Base-by-base conservation (phyloP, 2,888 invertebrate species). In the Pseudanteris insignis region DNA sequence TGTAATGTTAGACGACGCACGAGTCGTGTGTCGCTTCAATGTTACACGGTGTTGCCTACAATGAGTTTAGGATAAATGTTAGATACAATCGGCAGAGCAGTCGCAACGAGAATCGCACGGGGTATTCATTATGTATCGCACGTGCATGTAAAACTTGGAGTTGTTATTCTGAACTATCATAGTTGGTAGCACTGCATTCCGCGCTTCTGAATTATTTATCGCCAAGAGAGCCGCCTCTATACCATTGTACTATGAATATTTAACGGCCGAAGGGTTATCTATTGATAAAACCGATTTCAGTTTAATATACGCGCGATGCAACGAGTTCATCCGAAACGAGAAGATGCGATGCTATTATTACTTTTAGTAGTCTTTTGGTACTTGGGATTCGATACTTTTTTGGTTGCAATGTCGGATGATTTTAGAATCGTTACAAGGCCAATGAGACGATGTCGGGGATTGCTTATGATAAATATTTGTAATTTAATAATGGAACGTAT, bases 21-120 rank as follows among this genome's bases (percentile, higher is more conserved):
- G 54, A 55, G 38, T 29, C 54, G 50, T 44, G n/a, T n/a, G 60
- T 61, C 54, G 34, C 60, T 54, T 61, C 50, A 61, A 61, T 61
- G 60, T 61, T 54, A 54, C 54, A 61, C 55, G 54, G 61, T 61
- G 61, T 61, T 54, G 43, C 43, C 44, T 48, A 44, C 61, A 61
- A 61, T 55, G 61, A 48, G 61, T 61, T 61, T 61, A 46, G 55
- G 61, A 61, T 61, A 55, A 61, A 61, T 61, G 61, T 61, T 55
- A 47, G 62, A 62, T 62, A 55, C 55, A 40, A 61, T 61, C 55
- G 55, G 30, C 44, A 41, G 25, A 47, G 54, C 40, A 50, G 55
- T 61, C 50, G 55, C 46, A 62, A 51, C 55, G 55, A 18, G 46
- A 57, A 62, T 55, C 61, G 55, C 50, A 34, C 38, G 30, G 44